Conservation (phyloP, 2,113 vertebrate species). For the Anas platyrhynchos region DNA sequence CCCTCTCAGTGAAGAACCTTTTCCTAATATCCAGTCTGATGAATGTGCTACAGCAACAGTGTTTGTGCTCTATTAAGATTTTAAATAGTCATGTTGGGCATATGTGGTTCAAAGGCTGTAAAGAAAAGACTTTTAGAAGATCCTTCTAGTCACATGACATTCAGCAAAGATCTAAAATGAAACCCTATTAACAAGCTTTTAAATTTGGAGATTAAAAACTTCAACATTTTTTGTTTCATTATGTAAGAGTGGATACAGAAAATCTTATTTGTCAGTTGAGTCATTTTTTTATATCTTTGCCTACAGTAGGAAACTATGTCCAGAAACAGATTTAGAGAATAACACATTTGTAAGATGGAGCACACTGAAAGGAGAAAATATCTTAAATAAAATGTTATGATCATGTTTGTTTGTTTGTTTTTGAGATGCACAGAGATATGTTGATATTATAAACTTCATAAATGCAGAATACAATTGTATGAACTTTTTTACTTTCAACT, state of each 20-base stretch:
- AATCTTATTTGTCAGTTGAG: neutral
- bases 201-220: neutral
- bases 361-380: neutral
- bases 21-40: too few species aligned
- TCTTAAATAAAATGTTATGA: neutral
- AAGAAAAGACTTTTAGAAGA: neutral
- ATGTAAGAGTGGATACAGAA: neutral
- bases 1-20: too few species aligned
- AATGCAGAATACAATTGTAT: neutral
- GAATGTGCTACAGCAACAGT: neutral
- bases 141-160: neutral
- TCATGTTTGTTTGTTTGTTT: neutral
- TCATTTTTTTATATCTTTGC: neutral
- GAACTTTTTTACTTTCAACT: neutral
- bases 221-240: neutral
- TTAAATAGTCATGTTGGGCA: neutral
- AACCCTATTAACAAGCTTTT: neutral
- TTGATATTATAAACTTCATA: neutral
- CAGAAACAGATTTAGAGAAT: neutral
- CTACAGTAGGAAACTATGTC: neutral
- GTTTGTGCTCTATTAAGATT: neutral
- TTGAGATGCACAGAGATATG: neutral
- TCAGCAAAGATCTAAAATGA: neutral
- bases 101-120: neutral
- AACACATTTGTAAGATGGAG: neutral